phyloP scores from a whole-genome alignment of 2,888 invertebrate genomes.

The Tethea ocularis region DNA sequence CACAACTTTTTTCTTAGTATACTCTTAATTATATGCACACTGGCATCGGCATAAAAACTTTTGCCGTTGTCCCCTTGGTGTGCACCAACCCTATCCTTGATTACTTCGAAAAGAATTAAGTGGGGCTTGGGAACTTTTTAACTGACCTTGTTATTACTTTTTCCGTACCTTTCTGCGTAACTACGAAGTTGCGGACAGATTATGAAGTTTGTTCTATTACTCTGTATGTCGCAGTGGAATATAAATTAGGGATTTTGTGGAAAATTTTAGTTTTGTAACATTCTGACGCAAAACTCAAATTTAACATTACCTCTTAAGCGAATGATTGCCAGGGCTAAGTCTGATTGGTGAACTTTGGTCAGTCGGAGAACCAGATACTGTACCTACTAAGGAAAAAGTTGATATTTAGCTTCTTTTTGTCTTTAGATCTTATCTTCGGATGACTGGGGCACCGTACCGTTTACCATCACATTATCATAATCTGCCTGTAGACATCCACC shows the following conservation, averaged over 20 bases:
- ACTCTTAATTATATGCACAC: background rate
- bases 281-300: too few species aligned
- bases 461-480: too few species aligned
- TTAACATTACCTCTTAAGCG: too few species aligned
- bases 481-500: too few species aligned
- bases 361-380: too few species aligned
- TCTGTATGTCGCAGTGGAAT: background rate
- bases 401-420: too few species aligned
- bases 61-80: background rate
- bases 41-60: background rate
- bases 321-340: too few species aligned
- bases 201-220: conserved; percentile 4
- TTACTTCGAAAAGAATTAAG: conserved; percentile 3
- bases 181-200: conserved; percentile 2
- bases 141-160: conserved; percentile 4
- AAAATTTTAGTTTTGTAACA: background rate
- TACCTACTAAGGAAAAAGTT: too few species aligned
- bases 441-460: too few species aligned
- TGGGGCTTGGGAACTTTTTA: conserved; percentile 3
- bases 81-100: background rate
- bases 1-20: background rate
- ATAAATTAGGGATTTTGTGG: background rate
- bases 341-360: too few species aligned
- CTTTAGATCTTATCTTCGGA: too few species aligned
- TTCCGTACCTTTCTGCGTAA: background rate